Base-by-base conservation (phyloP, 35 echinoderm and acorn worm genomes). In the Ophioderma brevispina region DNA sequence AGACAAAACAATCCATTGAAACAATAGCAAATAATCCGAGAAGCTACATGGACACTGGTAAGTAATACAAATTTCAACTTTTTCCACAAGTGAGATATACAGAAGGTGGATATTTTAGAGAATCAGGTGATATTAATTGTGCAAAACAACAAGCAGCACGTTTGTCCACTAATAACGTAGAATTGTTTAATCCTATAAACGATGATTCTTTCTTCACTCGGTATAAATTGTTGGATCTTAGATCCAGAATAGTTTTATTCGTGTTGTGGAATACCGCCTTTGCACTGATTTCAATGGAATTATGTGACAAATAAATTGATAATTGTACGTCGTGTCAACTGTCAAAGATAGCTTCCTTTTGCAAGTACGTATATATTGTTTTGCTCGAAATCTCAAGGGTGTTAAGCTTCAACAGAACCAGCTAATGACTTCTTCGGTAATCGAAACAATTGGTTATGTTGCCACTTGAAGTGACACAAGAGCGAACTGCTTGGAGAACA, bases 31-130 rank as follows among this genome's bases (percentile, higher is more conserved):
- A n/a, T n/a, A n/a, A n/a, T n/a, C n/a, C n/a, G n/a, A n/a, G n/a
- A n/a, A n/a, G n/a, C n/a, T n/a, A n/a, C n/a, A n/a, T n/a, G n/a
- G n/a, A n/a, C n/a, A n/a, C n/a, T n/a, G n/a, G n/a, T n/a, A n/a
- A n/a, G n/a, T n/a, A n/a, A n/a, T n/a, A n/a, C n/a, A n/a, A n/a
- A n/a, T n/a, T n/a, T n/a, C n/a, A n/a, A n/a, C n/a, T n/a, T n/a
- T n/a, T n/a, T n/a, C 64, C 80, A 77, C 91, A 93, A 70, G 59
- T 15, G 5, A 70, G 15, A 25, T 15, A 70, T 8, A 25, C 10
- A 13, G 59, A 70, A 15, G 59, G 59, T 25, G 15, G 17, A 15
- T 8, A 70, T 30, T 70, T n/a, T 25, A 70, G 28, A 70, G 59
- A 25, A 70, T 3, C 59, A 70, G 10, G 59, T 70, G 1, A 3